Evolutionary conservation across 2,888 invertebrate genomes (phyloP).

Genomic region (Schrankia costaestrigalis): DNA sequence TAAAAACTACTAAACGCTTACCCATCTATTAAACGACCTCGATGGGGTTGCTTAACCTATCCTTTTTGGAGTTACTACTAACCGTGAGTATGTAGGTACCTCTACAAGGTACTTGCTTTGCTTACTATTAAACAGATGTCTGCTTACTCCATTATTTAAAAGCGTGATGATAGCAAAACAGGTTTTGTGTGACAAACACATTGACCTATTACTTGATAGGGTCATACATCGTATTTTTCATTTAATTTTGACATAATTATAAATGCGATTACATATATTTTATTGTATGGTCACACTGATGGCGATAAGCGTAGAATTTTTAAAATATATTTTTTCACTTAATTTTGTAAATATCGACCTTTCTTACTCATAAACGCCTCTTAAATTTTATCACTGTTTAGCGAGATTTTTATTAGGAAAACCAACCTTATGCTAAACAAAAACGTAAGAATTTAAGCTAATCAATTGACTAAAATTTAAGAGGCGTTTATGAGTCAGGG

Average conservation of each 20-base stretch:
- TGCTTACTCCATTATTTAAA: not conserved
- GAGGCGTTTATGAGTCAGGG: too few species aligned
- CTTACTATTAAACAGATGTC: too few species aligned
- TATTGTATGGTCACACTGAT: conserved; percentile 9
- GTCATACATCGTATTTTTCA: conserved; percentile 31
- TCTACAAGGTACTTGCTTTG: too few species aligned
- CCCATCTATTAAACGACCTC: too few species aligned
- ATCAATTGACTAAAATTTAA: too few species aligned
- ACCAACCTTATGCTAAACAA: too few species aligned
- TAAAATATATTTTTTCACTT: not conserved
- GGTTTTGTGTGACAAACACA: conserved; percentile 20
- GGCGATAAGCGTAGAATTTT: conserved; percentile 3
- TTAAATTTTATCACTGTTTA: not conserved
- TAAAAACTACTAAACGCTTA: too few species aligned
- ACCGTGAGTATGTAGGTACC: too few species aligned
- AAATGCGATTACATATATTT: conserved; percentile 26
- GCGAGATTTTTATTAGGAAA: too few species aligned
- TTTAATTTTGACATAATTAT: conserved; percentile 37
- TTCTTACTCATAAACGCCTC: not conserved
- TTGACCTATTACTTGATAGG: conserved; percentile 21
- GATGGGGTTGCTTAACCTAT: too few species aligned
- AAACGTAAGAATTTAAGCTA: too few species aligned
- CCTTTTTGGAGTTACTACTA: too few species aligned
- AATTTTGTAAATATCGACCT: not conserved
- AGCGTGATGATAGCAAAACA: conserved; percentile 9